phyloP scores from a whole-genome alignment of 1,140 invertebrate genomes.

The Drosophila erecta region DNA sequence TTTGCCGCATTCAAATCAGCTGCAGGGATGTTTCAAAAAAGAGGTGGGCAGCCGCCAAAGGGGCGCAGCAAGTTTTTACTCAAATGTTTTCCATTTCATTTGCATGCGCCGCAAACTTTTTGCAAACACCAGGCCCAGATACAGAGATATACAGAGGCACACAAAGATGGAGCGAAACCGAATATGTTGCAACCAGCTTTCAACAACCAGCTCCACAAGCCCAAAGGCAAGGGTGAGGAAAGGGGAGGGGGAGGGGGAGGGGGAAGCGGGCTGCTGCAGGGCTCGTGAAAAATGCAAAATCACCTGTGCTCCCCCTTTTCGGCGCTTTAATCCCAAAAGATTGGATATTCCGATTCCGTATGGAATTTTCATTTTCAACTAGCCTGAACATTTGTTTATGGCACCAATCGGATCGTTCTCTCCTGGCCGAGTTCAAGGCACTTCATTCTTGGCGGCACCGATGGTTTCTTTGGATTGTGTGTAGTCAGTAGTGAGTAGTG shows the following conservation, averaged over 20 bases:
- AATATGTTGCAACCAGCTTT: slow-evolving; percentile 68
- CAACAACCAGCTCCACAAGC: slow-evolving; percentile 15
- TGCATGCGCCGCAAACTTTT: slow-evolving; percentile 66
- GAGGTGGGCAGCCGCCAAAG: slow-evolving; percentile 13
- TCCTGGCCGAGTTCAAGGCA: slow-evolving; percentile 11
- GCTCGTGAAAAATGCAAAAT: slow-evolving; percentile 47
- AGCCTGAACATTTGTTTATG: slow-evolving; percentile 13
- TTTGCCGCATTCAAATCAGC: slow-evolving; percentile 29
- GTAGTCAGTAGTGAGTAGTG: too few species aligned
- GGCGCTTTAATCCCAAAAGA: not conserved
- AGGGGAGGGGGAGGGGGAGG: too few species aligned
- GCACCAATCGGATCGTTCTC: not conserved
- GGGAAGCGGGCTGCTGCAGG: slow-evolving; percentile 18
- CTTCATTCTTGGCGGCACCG: not conserved
- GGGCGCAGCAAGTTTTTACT: slow-evolving; percentile 45
- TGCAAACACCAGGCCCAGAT: slow-evolving; percentile 28
- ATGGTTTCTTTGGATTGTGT: too few species aligned
- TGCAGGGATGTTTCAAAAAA: slow-evolving; percentile 5
- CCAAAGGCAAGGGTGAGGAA: not conserved
- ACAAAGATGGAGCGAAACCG: slow-evolving; percentile 28
- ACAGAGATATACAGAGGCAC: slow-evolving; percentile 5
- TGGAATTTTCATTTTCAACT: slow-evolving; percentile 3
- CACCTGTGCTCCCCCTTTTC: slow-evolving; percentile 1
- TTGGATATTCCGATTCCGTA: not conserved
- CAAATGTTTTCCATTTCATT: slow-evolving; percentile 79